Percentiles rank a stretch among this genome's conserved stretches.
These are phyloP conservation scores for Isichthys henryi DNA, from an alignment of 2,113 vertebrate genomes.

Conservation along the genomic window DNA sequence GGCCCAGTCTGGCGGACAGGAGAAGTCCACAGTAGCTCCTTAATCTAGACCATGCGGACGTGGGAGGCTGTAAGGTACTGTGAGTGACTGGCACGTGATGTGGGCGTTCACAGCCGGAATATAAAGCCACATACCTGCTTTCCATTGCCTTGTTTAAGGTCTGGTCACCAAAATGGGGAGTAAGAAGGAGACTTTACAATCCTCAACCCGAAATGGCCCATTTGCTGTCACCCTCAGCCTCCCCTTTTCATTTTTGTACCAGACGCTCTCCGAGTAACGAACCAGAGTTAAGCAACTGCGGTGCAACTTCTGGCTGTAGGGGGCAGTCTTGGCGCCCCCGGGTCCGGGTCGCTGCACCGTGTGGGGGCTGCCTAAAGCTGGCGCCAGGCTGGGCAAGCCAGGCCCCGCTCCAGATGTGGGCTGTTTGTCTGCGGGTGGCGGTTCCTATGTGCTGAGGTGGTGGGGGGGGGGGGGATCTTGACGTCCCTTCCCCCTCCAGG, in stretches of 20 bases:
- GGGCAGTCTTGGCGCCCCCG: background rate
- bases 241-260: background rate
- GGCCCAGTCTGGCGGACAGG: background rate
- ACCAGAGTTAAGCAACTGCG: background rate
- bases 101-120: background rate
- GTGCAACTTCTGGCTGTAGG: background rate
- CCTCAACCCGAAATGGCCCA: background rate
- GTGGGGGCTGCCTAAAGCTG: constrained; percentile 43
- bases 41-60: background rate
- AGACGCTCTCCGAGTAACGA: background rate
- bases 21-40: background rate
- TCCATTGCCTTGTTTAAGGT: background rate
- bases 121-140: background rate
- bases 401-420: constrained; percentile 58
- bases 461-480: constrained; percentile 1
- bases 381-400: constrained; percentile 48
- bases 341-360: constrained; percentile 30
- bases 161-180: background rate
- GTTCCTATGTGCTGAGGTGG: constrained; percentile 21
- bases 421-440: constrained; percentile 34
- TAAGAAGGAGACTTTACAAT: background rate
- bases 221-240: no score
- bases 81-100: background rate
- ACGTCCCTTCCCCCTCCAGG: background rate
- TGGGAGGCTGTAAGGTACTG: background rate